Conservation (phyloP, 2,113 vertebrate species). For the Elgaria multicarinata region DNA sequence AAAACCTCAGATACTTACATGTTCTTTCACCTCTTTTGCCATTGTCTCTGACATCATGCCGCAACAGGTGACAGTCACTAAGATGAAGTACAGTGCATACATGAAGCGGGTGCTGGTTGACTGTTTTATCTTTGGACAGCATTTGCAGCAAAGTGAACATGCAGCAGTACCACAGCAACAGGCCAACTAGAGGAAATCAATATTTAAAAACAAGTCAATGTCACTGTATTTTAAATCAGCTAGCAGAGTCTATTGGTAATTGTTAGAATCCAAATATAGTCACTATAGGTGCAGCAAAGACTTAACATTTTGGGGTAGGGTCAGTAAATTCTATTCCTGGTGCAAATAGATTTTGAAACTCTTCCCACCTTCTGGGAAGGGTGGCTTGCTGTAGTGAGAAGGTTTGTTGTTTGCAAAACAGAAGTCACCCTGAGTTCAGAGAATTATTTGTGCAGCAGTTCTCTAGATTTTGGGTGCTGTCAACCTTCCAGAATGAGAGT, state of each 20-base stretch:
- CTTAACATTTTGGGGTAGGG: neutral
- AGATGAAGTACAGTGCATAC: slow-evolving; percentile 94
- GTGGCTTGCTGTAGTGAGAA: no score
- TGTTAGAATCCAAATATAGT: neutral
- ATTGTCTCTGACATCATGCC: slow-evolving; percentile 95
- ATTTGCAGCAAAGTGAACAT: slow-evolving; percentile 92
- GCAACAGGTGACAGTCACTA: slow-evolving; percentile 88
- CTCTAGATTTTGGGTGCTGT: neutral
- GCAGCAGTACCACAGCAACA: slow-evolving; percentile 92
- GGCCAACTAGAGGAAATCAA: slow-evolving; percentile 84
- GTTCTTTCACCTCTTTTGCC: slow-evolving; percentile 75
- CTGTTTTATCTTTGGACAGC: slow-evolving; percentile 95
- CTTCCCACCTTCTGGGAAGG: neutral
- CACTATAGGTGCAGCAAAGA: neutral
- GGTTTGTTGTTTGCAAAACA: neutral
- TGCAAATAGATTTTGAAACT: neutral
- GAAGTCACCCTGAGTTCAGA: neutral
- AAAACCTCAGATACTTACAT: slow-evolving; percentile 79
- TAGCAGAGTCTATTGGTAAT: neutral
- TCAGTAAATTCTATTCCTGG: neutral
- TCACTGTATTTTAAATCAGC: neutral
- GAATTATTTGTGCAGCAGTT: neutral
- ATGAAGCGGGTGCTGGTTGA: slow-evolving; percentile 94
- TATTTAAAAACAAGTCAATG: slow-evolving; percentile 42
- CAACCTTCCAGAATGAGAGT: neutral